Base-by-base conservation (phyloP, 2,888 invertebrate species). In the Norana najaformis region DNA sequence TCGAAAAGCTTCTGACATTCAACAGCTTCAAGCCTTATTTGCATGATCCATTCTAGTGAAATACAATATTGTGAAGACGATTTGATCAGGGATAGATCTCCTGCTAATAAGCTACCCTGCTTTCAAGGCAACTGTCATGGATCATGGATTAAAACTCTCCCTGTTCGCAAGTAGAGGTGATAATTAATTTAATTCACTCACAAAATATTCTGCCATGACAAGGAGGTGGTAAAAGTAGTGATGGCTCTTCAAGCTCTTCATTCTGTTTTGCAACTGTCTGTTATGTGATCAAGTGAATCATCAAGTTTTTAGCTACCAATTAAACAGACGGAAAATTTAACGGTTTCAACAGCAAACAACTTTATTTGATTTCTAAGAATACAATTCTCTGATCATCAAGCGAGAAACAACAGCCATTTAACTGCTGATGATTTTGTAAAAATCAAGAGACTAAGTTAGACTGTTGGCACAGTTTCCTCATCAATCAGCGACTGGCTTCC, bases 311-410 rank as follows among this genome's bases (percentile, higher is more conserved):
- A 23, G 47, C 23, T 23, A 47, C 47, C 2, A 47, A n/a, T 69
- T n/a, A 69, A 69, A n/a, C 69, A 69, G n/a, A 69, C 69, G n/a
- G 69, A 69, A 30, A n/a, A 69, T 69, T 69, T n/a, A n/a, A 8
- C n/a, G 13, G 69, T 11, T 69, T 69, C 69, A 69, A n/a, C 69
- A 69, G 69, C 69, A 69, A 6, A 69, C 69, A 69, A 69, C 69
- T 69, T 69, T 69, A 69, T 69, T 69, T n/a, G 69, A 69, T 69
- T 69, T 69, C 69, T 4, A n/a, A 69, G 69, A 69, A 69, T 69
- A 69, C 69, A 69, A 69, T 69, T 69, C 69, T n/a, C n/a, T n/a
- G 69, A 69, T 69, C 69, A n/a, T 69, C 30, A 69, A 69, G 69
- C 11, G 69, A 69, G 69, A 69, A n/a, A n/a, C 14, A 69, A 69